These are phyloP conservation scores for Mesoclemmys tuberculata DNA, from an alignment of 2,113 vertebrate species.

Conservation along the genomic window DNA sequence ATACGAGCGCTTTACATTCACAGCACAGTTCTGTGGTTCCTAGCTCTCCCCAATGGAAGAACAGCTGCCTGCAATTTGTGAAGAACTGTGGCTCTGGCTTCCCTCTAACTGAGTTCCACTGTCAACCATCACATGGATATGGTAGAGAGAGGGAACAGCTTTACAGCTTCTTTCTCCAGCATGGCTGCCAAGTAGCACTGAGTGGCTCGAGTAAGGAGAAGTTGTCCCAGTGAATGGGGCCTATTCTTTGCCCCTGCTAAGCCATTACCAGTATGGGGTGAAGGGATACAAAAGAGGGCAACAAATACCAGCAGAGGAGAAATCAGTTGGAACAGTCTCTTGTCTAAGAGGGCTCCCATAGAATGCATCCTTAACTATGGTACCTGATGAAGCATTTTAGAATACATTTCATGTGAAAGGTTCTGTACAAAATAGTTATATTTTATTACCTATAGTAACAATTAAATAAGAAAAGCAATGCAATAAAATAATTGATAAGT, in stretches of 20 bases:
- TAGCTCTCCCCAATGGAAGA: not conserved
- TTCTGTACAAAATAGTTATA: not conserved
- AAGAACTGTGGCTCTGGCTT: not conserved
- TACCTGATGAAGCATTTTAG: not conserved
- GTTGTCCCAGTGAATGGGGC: not conserved
- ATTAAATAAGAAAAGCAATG: not conserved
- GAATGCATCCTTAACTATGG: not conserved
- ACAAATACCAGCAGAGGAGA: not conserved
- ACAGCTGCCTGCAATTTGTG: not conserved
- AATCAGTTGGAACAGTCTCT: not conserved
- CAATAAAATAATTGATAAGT: not conserved
- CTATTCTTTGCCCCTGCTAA: not conserved
- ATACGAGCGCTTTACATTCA: not conserved
- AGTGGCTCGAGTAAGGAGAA: not conserved
- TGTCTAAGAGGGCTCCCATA: not conserved
- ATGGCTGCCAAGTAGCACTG: not conserved
- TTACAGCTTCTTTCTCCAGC: not conserved
- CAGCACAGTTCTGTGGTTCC: not conserved
- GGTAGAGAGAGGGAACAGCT: not conserved
- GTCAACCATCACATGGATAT: not conserved
- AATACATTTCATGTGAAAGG: not conserved
- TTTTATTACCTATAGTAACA: not conserved
- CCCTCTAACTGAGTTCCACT: not conserved
- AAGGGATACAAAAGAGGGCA: not conserved
- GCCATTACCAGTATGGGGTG: not conserved